Conservation (phyloP, 2,888 invertebrate species). For the Sicus ferrugineus region DNA sequence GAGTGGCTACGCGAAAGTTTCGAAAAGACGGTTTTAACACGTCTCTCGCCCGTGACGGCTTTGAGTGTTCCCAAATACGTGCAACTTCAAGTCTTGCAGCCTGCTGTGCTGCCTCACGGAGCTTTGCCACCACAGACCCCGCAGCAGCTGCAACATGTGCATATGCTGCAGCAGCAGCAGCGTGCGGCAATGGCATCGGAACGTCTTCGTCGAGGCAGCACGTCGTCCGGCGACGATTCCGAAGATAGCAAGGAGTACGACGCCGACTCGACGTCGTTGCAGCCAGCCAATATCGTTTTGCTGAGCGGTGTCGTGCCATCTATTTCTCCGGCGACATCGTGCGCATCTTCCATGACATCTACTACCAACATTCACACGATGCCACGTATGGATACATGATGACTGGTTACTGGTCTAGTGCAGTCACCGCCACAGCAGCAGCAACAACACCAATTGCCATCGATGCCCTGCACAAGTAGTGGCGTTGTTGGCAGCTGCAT, state of each 20-base stretch:
- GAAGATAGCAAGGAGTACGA: conserved; percentile 65
- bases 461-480: conserved; percentile 39
- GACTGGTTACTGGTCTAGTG: conserved; percentile 62
- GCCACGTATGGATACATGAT: conserved; percentile 60
- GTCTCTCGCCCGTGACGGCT: conserved; percentile 54
- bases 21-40: conserved; percentile 57
- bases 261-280: conserved; percentile 53
- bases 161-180: too few species aligned
- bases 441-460: conserved; percentile 44
- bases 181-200: conserved; percentile 47
- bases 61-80: too few species aligned
- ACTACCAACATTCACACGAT: conserved; percentile 60
- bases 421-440: conserved; percentile 51
- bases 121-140: too few species aligned
- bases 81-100: too few species aligned
- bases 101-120: too few species aligned
- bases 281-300: conserved; percentile 39
- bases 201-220: conserved; percentile 61
- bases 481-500: conserved; percentile 33
- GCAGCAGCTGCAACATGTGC: conserved; percentile 40
- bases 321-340: conserved; percentile 39
- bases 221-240: conserved; percentile 63
- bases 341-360: background rate
- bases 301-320: conserved; percentile 36
- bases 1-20: conserved; percentile 65